Evolutionary conservation across 2,797 vertebrate genomes (phyloP).

Genomic region (Gambelia wislizenii): DNA sequence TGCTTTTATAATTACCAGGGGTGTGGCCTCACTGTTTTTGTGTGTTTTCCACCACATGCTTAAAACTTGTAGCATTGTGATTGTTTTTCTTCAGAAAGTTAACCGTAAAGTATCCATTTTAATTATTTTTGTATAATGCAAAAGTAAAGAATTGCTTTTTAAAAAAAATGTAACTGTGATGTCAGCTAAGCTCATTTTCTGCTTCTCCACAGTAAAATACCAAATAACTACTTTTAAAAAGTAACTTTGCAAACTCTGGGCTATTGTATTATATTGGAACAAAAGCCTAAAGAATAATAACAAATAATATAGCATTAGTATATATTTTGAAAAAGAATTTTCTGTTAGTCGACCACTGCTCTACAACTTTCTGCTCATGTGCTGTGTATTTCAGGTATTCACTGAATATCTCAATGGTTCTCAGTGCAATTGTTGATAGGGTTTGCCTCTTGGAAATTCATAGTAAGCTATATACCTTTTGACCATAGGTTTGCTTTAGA

Average conservation of each 20-base stretch:
- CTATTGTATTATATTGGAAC: neutral
- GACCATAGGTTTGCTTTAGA: neutral
- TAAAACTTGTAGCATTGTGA: neutral
- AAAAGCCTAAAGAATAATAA: neutral
- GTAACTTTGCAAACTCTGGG: neutral
- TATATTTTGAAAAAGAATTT: neutral
- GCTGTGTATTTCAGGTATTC: neutral
- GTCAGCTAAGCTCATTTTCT: neutral
- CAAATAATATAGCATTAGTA: neutral
- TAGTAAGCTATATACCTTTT: neutral
- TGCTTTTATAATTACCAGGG: neutral
- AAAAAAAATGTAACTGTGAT: neutral
- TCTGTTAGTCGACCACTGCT: neutral
- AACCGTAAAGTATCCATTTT: neutral
- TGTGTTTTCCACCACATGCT: neutral
- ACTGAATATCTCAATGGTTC: neutral
- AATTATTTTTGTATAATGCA: neutral
- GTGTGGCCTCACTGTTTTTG: neutral
- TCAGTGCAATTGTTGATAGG: neutral
- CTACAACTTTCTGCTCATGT: neutral
- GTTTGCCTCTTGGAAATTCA: neutral
- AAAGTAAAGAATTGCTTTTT: neutral
- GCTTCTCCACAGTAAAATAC: neutral
- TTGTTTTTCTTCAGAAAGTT: neutral
- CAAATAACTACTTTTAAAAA: neutral